phyloP scores from a whole-genome alignment of 2,888 invertebrate species.

The Pristionchus maxplancki region DNA sequence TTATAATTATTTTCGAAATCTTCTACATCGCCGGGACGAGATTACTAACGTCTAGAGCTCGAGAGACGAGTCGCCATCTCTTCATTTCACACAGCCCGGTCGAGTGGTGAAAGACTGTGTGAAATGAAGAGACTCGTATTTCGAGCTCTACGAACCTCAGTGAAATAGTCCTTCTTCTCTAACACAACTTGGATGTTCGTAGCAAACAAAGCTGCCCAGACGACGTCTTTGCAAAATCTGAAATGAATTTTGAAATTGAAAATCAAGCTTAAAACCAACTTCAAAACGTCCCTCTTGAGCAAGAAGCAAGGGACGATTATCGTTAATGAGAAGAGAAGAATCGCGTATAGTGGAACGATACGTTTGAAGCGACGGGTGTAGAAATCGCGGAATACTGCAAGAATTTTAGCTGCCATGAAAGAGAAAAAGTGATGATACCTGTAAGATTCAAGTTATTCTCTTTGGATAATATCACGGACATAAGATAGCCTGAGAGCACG shows the following conservation, averaged over 20 bases:
- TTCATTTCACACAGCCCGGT: too few relatives aligned
- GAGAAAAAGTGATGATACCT: not conserved
- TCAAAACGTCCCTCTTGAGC: not conserved
- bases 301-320: not conserved
- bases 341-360: not conserved
- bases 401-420: not conserved
- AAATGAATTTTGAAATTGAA: not conserved
- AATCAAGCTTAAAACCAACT: not conserved
- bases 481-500: not conserved
- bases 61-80: too few relatives aligned
- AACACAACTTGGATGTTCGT: not conserved
- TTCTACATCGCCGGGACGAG: too few relatives aligned
- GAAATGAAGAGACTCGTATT: too few relatives aligned
- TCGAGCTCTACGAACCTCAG: not conserved
- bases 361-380: constrained; percentile 24
- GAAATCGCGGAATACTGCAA: not conserved
- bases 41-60: too few relatives aligned
- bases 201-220: not conserved
- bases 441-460: not conserved
- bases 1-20: not conserved
- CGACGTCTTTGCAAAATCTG: not conserved
- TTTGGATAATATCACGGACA: not conserved
- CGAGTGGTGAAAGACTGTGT: too few relatives aligned
- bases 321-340: not conserved
- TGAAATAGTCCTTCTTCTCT: constrained; percentile 5